Evolutionary conservation across 2,113 vertebrate species (phyloP), one percentile per base, ranked within the genome.

Genomic region (Synchiropus splendidus): DNA sequence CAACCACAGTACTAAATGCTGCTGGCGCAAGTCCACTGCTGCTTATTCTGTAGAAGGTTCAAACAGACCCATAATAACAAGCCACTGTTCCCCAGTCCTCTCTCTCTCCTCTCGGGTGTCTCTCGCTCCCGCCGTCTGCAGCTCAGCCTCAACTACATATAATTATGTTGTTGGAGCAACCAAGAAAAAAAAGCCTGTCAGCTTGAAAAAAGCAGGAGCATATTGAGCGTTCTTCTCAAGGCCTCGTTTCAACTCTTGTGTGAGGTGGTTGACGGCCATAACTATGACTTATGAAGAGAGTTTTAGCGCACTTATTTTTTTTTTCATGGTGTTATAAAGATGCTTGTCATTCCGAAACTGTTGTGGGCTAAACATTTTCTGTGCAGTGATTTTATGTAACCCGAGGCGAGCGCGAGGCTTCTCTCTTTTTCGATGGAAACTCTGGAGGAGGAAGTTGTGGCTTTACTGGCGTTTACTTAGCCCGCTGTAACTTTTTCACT

Each of bases 21-120:
- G 16, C 12, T 72, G 54, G 71, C 72, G 46, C 41, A 2, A 42
- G 36, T 69, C 70, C 74, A 66, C 58, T 54, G 54, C 67, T 75
- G 66, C 69, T 81, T 75, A 70, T 75, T 79, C 74, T 79, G 77
- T 70, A 61, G 43, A 56, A 61, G 67, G 70, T 86, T 87, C 81
- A 86, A 86, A 85, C 64, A 62, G 72, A 78, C 63, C 76, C 72
- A 48, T 87, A 86, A 86, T 86, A 80, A 85, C 75, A 85, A 70
- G 63, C 79, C 74, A 61, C 65, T 48, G 57, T 57, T 51, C 72
- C 71, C 49, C 61, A 52, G 54, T 43, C 13, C 64, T 57, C 79
- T 64, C 60, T 67, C 61, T 67, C 67, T 27, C 50, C 56, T 39
- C 40, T 64, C 17, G 43, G 15, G 34, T 53, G 64, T 64, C 54